Base-by-base conservation (phyloP, 35 echinoderm and acorn worm species). In the Stichopus chloronotus region DNA sequence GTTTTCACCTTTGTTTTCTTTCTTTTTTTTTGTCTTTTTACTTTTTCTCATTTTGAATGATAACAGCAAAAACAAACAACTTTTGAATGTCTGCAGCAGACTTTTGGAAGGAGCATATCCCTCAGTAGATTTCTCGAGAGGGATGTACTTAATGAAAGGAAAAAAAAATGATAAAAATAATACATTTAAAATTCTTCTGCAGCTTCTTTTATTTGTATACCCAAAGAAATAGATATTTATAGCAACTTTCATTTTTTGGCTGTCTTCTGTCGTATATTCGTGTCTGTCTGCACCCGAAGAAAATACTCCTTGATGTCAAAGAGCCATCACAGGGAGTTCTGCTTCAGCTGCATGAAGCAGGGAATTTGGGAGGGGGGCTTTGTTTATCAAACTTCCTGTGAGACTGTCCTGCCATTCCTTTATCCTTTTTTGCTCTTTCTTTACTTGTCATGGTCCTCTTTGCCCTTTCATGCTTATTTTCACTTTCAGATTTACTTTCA, bases 151-250 rank as follows among this genome's bases (percentile, higher is more conserved):
- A 63, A 63, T 11, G n/a, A n/a, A n/a, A 43, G 3, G 3, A 43
- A 43, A 43, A 43, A 43, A 43, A 43, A 43, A 43, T 43, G 30
- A 43, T 43, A 43, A 43, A 43, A 43, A 43, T 43, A 43, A 43
- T 43, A 43, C 30, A 43, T 43, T 43, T 43, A 43, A 65, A 65
- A 74, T 74, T 20, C 69, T n/a, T n/a, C 69, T 74, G 69, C 69
- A 74, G 69, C 69, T 74, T 20, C 30, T 74, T 74, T 74, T 74
- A 74, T 74, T 74, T 74, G 69, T 74, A 74, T 74, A 74, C 69
- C 69, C 69, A 74, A 74, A 74, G 69, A 74, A 74, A 74, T 74
- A 74, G 69, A 74, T 74, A 74, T 74, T 74, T 74, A 74, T 74
- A 74, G 69, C 69, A 74, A 74, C 69, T 74, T 74, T 74, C 22